These are phyloP conservation scores for Acanthurus lineatus DNA, from an alignment of 2,797 vertebrate species.

Conservation along the genomic window DNA sequence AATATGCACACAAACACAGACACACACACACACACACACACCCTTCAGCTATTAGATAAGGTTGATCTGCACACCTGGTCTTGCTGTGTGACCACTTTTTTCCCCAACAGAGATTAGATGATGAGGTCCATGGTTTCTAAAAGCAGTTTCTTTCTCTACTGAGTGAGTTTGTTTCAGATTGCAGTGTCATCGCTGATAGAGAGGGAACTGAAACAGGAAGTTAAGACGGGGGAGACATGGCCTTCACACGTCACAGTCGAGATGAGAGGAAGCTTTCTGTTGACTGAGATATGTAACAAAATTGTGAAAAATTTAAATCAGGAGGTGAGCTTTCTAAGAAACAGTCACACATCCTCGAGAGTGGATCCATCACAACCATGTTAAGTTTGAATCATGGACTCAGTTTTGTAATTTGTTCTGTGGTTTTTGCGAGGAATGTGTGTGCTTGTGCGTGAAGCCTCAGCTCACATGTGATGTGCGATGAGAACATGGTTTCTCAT, in stretches of 20 bases:
- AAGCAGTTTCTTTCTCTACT: constrained; percentile 40
- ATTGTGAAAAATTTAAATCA: constrained; percentile 6
- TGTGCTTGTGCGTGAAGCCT: constrained; percentile 17
- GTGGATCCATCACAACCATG: neutral
- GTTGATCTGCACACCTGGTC: constrained; percentile 82
- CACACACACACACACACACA: constrained; percentile 63
- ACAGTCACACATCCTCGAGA: constrained; percentile 9
- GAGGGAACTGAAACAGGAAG: constrained; percentile 18
- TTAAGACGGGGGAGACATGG: constrained; percentile 13
- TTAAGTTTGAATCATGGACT: constrained; percentile 19
- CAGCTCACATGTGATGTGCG: constrained; percentile 14
- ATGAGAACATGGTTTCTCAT: constrained; percentile 40
- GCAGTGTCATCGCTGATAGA: constrained; percentile 28
- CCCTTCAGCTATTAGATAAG: constrained; percentile 80
- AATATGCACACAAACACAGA: constrained; percentile 75
- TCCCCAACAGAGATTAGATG: constrained; percentile 55
- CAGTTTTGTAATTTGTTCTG: constrained; percentile 9
- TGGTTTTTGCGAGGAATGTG: constrained; percentile 18
- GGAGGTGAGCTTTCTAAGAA: constrained; percentile 7
- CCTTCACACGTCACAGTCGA: constrained; percentile 36
- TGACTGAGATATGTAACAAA: constrained; percentile 28
- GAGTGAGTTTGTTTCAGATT: constrained; percentile 42
- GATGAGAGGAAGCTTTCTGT: constrained; percentile 37
- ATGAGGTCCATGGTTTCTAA: constrained; percentile 55
- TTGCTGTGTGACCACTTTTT: constrained; percentile 74